Percentiles rank a stretch among this genome's conserved stretches.
phyloP scores from a whole-genome alignment of 2,113 vertebrate genomes.

The Grammomys surdaster region DNA sequence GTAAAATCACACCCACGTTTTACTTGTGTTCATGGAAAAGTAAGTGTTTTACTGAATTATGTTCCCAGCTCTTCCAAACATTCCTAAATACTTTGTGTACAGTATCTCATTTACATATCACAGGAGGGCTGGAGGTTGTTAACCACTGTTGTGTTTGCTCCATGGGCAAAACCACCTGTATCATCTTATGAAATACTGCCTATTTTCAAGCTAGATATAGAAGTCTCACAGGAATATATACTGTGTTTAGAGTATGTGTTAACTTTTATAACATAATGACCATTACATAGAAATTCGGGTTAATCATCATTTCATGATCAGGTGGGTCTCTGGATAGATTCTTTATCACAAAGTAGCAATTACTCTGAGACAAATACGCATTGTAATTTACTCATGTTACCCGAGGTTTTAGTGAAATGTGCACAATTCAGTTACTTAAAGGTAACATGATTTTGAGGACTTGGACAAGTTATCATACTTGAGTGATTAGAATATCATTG shows the following conservation, averaged over 20 bases:
- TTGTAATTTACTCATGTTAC: background rate
- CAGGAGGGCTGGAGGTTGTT: rapidly evolving
- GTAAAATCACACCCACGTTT: background rate
- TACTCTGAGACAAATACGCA: background rate
- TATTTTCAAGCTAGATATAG: background rate
- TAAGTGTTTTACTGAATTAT: background rate
- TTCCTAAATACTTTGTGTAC: background rate
- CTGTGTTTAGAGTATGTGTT: background rate
- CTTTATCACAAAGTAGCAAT: background rate
- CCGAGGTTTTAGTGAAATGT: background rate
- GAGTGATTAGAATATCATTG: background rate
- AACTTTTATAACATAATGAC: background rate
- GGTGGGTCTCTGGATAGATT: too few relatives aligned
- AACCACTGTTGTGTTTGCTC: background rate
- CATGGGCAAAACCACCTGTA: background rate
- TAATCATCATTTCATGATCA: background rate
- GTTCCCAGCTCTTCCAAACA: background rate
- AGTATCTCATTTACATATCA: background rate
- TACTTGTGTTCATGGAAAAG: background rate
- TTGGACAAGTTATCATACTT: background rate
- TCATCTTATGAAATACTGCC: background rate
- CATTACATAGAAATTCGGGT: background rate
- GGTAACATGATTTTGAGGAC: background rate
- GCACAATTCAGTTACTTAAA: background rate
- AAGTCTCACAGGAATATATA: background rate